Evolutionary conservation across 1,140 invertebrate genomes (phyloP).

Genomic region (Drosophila insularis): DNA sequence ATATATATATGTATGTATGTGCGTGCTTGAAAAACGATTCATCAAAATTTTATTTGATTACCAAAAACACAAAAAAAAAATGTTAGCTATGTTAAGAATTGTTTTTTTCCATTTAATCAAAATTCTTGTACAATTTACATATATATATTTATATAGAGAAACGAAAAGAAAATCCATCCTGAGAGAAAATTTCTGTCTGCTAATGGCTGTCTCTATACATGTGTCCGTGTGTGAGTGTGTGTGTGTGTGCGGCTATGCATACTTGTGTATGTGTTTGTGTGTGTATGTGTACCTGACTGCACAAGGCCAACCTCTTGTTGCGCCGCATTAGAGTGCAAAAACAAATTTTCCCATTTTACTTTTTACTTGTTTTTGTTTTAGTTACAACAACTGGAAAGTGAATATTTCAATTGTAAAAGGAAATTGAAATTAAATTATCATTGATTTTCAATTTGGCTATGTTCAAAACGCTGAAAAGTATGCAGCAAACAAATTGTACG

Average conservation of each 20-base stretch:
- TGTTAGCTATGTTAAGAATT: neutral
- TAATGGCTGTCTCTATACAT: conserved; percentile 19
- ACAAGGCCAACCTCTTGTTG: conserved; percentile 76
- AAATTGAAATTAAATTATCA: neutral
- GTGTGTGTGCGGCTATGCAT: conserved; percentile 24
- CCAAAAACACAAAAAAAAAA: neutral
- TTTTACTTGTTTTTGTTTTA: neutral
- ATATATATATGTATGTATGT: conserved; percentile 5
- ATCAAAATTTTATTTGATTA: conserved; percentile 9
- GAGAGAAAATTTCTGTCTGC: conserved; percentile 4
- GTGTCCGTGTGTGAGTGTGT: conserved; percentile 40
- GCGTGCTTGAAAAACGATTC: conserved; percentile 13
- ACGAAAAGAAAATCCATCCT: neutral
- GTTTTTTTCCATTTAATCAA: neutral
- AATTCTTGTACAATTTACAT: conserved; percentile 8
- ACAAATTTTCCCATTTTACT: conserved; percentile 1
- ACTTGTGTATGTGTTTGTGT: conserved; percentile 21
- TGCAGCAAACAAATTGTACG: neutral
- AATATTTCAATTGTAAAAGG: neutral
- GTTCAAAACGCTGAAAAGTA: neutral
- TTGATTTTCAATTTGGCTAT: neutral
- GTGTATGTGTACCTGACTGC: conserved; percentile 54
- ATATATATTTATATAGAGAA: neutral
- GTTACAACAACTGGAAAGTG: conserved; percentile 14
- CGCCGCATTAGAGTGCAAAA: conserved; percentile 53